Evolutionary conservation across 2,797 vertebrate species (phyloP).

Genomic region (Cephalopachus bancanus): DNA sequence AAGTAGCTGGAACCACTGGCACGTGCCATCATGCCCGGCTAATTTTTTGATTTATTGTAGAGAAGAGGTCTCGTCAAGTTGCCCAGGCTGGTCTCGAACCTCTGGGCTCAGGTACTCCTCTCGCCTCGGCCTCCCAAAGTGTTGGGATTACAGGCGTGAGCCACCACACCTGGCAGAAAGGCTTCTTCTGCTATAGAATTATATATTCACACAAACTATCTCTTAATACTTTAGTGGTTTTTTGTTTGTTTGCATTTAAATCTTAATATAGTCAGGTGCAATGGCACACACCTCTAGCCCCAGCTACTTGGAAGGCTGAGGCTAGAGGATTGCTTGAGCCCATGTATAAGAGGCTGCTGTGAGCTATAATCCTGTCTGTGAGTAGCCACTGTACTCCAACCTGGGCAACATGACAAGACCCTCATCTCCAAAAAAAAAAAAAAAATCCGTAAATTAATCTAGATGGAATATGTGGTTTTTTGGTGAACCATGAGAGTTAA

Average conservation of each 20-base stretch:
- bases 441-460: neutral
- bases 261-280: neutral
- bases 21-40: no score
- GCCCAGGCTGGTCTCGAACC: no score
- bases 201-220: neutral
- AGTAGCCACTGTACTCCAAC: neutral
- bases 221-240: neutral
- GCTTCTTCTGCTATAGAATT: conserved; percentile 34
- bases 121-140: no score
- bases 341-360: neutral
- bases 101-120: no score
- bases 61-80: no score
- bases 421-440: neutral
- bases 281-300: neutral
- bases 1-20: no score
- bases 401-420: neutral
- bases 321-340: neutral
- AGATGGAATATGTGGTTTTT: conserved; percentile 44
- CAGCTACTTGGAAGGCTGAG: neutral
- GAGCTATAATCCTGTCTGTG: no score
- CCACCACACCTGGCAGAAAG: neutral
- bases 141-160: no score
- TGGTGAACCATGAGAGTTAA: conserved; percentile 26
- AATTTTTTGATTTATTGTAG: no score
- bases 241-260: neutral